Base-by-base conservation (phyloP, 2,797 vertebrate genomes). In the Anisognathus igniventris region DNA sequence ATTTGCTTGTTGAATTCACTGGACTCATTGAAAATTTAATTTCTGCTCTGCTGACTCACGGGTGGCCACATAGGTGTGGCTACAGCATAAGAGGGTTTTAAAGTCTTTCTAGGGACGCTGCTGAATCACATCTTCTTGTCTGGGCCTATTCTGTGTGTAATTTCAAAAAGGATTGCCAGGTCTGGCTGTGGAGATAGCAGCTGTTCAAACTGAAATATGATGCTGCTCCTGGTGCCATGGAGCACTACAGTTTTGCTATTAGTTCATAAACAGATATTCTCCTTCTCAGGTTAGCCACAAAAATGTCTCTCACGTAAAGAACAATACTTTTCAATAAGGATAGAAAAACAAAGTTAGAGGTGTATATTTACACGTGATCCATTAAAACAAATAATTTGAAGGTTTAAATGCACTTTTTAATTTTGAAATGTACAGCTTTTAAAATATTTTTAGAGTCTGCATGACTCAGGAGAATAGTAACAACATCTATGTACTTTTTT, bases 61-160 rank as follows among this genome's bases (percentile, higher is more conserved):
- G 7, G 65, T 39, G 61, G 60, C 25, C 72, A 70, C 76, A 72
- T 2, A 60, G 91, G 94, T 77, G 89, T 92, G 90, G 82, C 51
- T 76, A 76, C 85, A 45, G 31, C 2, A 3, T 0, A 30, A 60
- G 40, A 37, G 74, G 71, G 47, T 53, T 39, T 40, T 44, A 53
- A 96, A 80, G 61, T 48, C 66, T 71, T 92, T 89, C 79, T 64
- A 86, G 84, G 78, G 93, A 90, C 0, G 6, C 82, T 90, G 84
- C 73, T 95, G 92, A 96, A 60, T 93, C 81, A 83, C 62, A 16
- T 30, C 67, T n/a, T 91, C 86, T 61, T 92, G 65, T 77, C 57
- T 48, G 68, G 87, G 60, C 82, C 61, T 68, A 22, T 93, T 88
- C 50, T 66, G 40, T 30, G 30, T 54, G 42, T 25, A 37, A 60